Evolutionary conservation across 2,888 invertebrate genomes (phyloP).

Genomic region (Diaprepes abbreviatus): DNA sequence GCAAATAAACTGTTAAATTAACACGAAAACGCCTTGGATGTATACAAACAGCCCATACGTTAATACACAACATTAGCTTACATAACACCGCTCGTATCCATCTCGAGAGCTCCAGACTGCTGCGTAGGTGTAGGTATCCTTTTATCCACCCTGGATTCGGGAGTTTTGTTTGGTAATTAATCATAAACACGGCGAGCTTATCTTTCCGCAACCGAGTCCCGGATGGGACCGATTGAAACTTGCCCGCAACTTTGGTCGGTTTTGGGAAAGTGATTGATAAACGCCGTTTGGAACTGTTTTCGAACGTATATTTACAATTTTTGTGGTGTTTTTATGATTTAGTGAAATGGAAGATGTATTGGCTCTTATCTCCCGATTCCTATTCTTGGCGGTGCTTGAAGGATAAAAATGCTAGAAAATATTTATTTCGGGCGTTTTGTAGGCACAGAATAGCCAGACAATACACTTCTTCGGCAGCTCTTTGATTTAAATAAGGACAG

Average conservation of each 20-base stretch:
- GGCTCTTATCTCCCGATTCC: too few relatives aligned
- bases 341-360: not conserved
- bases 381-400: too few relatives aligned
- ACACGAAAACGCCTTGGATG: too few relatives aligned
- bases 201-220: not conserved
- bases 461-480: too few relatives aligned
- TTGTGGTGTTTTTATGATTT: constrained; percentile 2
- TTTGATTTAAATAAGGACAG: too few relatives aligned
- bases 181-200: constrained; percentile 11
- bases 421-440: too few relatives aligned
- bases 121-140: constrained; percentile 5
- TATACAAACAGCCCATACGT: too few relatives aligned
- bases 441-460: too few relatives aligned
- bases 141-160: constrained; percentile 5
- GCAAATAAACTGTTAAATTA: too few relatives aligned
- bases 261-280: constrained; percentile 17
- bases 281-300: constrained; percentile 5
- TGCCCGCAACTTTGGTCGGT: not conserved
- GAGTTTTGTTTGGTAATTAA: constrained; percentile 16
- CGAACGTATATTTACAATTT: constrained; percentile 5
- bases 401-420: too few relatives aligned
- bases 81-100: not conserved
- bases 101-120: not conserved
- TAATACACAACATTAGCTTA: too few relatives aligned
- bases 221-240: constrained; percentile 2